Evolutionary conservation across 2,888 invertebrate genomes (phyloP), one percentile per base, ranked within the genome.

Genomic region (Cheilosia vulpina): DNA sequence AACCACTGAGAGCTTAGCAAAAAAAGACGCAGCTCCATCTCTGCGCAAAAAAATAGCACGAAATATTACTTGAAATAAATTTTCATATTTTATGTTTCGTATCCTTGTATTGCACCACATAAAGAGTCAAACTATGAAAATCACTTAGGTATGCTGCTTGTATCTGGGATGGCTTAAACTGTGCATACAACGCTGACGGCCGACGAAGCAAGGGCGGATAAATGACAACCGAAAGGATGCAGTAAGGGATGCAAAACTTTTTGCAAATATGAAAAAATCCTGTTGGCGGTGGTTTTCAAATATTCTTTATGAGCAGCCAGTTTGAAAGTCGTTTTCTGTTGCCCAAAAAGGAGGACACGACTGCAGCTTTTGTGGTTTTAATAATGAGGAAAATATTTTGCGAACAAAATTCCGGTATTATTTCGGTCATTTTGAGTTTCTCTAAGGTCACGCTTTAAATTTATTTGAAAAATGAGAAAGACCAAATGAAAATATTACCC

Each of bases 71-170:
- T 11, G 73, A 72, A 66, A 73, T 73, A 66, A 17, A 66, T 80
- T 80, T 80, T 73, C 66, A 66, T 66, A 63, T 69, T 62, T 69
- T 62, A 63, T 78, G 11, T 53, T 57, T 57, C 65, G 41, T 52
- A 58, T 41, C 72, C 69, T 47, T 47, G 65, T 63, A 60, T 53
- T 60, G 43, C 58, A n/a, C 60, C 52, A 65, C 79, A 73, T 43
- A 52, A 63, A 68, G n/a, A 43, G 19, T 19, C 57, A 65, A 27
- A 58, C 55, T 77, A 47, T 60, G 21, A 27, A 63, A 71, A 71
- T 63, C 78, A 71, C 71, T 78, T 43, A 69, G 71, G 15, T 43
- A 19, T 55, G 43, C 63, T 77, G 50, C 27, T 57, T 77, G 31
- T 24, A 11, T 69, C 17, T 53, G 52, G 6, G 34, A 77, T 77